Evolutionary conservation across 2,888 invertebrate genomes (phyloP).

Genomic region (Diadegma fenestrale): DNA sequence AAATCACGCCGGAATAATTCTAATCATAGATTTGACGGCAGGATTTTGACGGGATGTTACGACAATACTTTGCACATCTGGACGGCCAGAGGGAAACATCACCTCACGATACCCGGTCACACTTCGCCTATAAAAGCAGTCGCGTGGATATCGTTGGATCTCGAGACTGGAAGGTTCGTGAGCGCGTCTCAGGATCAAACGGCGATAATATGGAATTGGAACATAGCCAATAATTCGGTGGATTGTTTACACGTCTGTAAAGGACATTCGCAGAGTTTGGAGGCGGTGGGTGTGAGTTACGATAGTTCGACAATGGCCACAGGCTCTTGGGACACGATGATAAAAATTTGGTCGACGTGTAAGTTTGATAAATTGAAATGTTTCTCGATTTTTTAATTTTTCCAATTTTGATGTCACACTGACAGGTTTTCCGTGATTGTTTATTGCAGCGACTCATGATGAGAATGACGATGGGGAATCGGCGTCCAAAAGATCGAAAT

Average conservation of each 20-base stretch:
- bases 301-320: slow-evolving; percentile 90
- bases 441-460: slow-evolving; percentile 75
- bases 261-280: slow-evolving; percentile 97
- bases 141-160: slow-evolving; percentile 91
- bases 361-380: slow-evolving; percentile 75
- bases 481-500: slow-evolving; percentile 87
- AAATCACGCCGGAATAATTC: neutral
- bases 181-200: slow-evolving; percentile 97
- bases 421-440: neutral
- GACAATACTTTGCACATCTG: slow-evolving; percentile 97
- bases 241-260: slow-evolving; percentile 93
- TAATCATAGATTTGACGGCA: slow-evolving; percentile 80
- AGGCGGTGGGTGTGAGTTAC: slow-evolving; percentile 92
- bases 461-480: slow-evolving; percentile 87
- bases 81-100: slow-evolving; percentile 94
- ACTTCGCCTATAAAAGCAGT: slow-evolving; percentile 95
- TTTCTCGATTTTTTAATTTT: neutral
- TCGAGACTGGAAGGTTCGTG: slow-evolving; percentile 89
- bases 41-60: slow-evolving; percentile 97
- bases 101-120: slow-evolving; percentile 94
- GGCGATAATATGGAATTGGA: slow-evolving; percentile 96
- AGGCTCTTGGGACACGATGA: slow-evolving; percentile 96
- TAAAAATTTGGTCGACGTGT: slow-evolving; percentile 96
- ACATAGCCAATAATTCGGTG: slow-evolving; percentile 90
- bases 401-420: neutral